Evolutionary conservation across 2,113 vertebrate species (phyloP), one percentile per base, ranked within the genome.

Genomic region (Pelmatolapia mariae): DNA sequence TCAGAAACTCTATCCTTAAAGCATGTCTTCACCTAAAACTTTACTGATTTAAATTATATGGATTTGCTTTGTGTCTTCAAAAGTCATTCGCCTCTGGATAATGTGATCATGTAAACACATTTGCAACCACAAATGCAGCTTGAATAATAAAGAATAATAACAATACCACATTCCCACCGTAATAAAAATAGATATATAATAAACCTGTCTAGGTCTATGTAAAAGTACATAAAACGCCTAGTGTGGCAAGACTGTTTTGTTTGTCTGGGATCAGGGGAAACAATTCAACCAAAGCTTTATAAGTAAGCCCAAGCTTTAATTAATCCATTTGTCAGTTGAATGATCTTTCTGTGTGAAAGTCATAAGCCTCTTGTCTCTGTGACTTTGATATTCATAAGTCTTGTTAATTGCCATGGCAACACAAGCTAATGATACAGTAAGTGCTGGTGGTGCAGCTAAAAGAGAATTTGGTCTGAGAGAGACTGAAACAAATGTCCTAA

Each of bases 281-380:
- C 88, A 87, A 86, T 82, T 73, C 68, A 91, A 52, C 82, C 31
- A 53, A 24, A 50, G 83, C 81, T 90, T 91, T 80, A 89, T 80
- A 91, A 87, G 61, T 87, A 92, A 89, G 57, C 81, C 40, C 22
- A 11, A 40, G 83, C 88, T 92, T 94, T 92, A 90, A 93, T 93
- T 89, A 92, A 95, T 90, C 89, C 84, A 91, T 93, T 92, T 94
- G 91, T 94, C 89, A 91, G 87, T 47, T 86, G 85, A 88, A 85
- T 90, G 88, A 94, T 91, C 90, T 91, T 86, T 73, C 53, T 80
- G 76, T 90, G 86, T 94, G 89, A 92, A 92, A 93, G 93, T 91
- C 84, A 89, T 87, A 90, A 89, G 85, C 92, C 84, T 89, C 90
- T 87, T 87, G 89, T 89, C 83, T 90, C 66, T 38, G 59, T 90